Conservation (phyloP, 2,888 invertebrate species). For the Plebejus anna region DNA sequence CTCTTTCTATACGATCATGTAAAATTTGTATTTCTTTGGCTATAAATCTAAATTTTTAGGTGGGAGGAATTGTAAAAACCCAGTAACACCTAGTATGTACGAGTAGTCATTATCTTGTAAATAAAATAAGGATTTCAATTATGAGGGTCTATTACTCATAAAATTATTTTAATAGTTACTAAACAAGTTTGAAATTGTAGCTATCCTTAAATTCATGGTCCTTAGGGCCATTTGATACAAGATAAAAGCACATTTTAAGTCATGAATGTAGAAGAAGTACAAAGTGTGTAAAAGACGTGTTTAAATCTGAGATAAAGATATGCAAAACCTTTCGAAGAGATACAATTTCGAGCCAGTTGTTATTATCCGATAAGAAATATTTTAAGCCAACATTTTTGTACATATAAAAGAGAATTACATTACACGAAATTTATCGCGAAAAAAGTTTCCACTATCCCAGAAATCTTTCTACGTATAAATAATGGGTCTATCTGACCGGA, state of each 20-base stretch:
- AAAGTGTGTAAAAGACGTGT: not conserved
- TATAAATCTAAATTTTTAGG: too few species aligned
- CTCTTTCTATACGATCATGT: too few species aligned
- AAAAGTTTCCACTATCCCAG: constrained; percentile 26
- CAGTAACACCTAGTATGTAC: too few species aligned
- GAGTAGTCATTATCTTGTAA: too few species aligned
- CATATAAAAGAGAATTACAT: constrained; percentile 12
- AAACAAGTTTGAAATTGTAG: too few species aligned
- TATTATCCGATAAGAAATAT: not conserved
- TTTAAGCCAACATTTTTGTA: constrained; percentile 4
- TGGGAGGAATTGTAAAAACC: too few species aligned
- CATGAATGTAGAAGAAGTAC: not conserved
- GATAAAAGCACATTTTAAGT: not conserved
- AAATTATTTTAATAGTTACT: too few species aligned
- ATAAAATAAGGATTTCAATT: too few species aligned
- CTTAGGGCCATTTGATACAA: too few species aligned
- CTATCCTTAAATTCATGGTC: too few species aligned
- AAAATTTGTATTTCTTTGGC: too few species aligned
- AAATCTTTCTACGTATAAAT: constrained; percentile 31
- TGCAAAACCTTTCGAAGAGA: not conserved
- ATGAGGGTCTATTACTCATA: too few species aligned
- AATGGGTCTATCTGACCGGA: constrained; percentile 34
- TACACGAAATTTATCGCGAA: constrained; percentile 28
- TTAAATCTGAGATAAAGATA: not conserved
- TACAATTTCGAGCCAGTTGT: not conserved